Conservation (phyloP, 2,113 vertebrate species). For the Phaethornis superciliosus region DNA sequence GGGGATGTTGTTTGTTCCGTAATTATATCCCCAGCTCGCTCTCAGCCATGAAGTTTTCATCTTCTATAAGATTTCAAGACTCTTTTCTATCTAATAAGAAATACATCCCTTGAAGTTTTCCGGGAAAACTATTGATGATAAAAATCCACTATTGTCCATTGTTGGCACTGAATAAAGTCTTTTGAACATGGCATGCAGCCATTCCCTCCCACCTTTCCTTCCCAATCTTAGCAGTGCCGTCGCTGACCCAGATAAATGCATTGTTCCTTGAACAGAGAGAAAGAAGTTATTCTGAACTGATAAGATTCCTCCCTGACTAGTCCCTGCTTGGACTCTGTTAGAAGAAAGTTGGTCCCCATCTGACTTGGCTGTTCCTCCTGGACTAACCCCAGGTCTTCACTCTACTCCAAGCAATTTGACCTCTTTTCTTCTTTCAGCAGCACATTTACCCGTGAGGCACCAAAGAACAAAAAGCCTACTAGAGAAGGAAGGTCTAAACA, state of each 20-base stretch:
- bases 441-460: neutral
- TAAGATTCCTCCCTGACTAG: constrained; percentile 45
- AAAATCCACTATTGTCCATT: neutral
- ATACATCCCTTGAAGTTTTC: neutral
- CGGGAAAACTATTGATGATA: neutral
- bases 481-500: neutral
- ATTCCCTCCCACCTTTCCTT: constrained; percentile 31
- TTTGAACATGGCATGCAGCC: neutral
- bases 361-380: constrained; percentile 51
- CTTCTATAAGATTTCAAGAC: neutral
- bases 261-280: neutral
- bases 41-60: neutral
- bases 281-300: constrained; percentile 1
- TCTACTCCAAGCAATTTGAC: neutral
- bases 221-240: neutral
- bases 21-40: neutral
- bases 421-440: neutral
- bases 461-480: neutral
- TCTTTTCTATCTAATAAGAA: neutral
- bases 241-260: neutral
- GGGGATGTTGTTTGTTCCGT: neutral
- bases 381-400: constrained; percentile 28
- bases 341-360: constrained; percentile 54
- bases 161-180: neutral
- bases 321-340: neutral